Base-by-base conservation (phyloP, 2,888 invertebrate species). In the Malachius bipustulatus region DNA sequence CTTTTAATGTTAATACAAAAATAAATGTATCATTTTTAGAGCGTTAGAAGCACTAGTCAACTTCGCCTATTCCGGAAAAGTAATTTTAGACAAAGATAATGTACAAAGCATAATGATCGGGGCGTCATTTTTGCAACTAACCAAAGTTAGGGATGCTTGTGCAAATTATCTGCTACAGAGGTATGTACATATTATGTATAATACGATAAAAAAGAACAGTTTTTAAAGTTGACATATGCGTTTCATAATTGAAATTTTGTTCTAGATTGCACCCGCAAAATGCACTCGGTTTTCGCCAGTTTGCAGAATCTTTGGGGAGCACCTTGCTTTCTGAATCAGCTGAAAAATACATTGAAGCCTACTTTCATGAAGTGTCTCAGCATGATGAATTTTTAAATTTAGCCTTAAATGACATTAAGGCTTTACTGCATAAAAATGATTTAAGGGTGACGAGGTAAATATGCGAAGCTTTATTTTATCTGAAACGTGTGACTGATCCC, bases 51-150 rank as follows among this genome's bases (percentile, higher is more conserved):
- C 78, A 24, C 64, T 90, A 32, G 76, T 90, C 26, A 83, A 85
- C 59, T 90, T 81, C 66, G 85, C 87, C 0, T 90, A 90, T 60
- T 82, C 79, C 44, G 88, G 81, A 2, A 69, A 74, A 45, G 73
- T 89, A 4, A 73, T 75, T 39, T 75, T 90, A 36, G 79, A 81
- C 51, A 76, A 76, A 47, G 71, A 71, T 45, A 88, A 88, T 63
- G 87, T 88, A 0, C 87, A 89, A 56, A 78, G 76, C 44, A 67
- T 89, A 19, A 79, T 89, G 75, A 78, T 85, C 33, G 87, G 84
- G 9, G 82, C 88, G 4, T 82, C 82, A 10, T 88, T 82, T 59
- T 66, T 89, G 24, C 84, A 87, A 51, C 61, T 89, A 33, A 73
- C 73, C 44, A 71, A 77, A 64, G 84, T 90, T 1, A 72, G 82